Conservation (phyloP, 1,140 invertebrate genomes). For the Chrysopa pallens region DNA sequence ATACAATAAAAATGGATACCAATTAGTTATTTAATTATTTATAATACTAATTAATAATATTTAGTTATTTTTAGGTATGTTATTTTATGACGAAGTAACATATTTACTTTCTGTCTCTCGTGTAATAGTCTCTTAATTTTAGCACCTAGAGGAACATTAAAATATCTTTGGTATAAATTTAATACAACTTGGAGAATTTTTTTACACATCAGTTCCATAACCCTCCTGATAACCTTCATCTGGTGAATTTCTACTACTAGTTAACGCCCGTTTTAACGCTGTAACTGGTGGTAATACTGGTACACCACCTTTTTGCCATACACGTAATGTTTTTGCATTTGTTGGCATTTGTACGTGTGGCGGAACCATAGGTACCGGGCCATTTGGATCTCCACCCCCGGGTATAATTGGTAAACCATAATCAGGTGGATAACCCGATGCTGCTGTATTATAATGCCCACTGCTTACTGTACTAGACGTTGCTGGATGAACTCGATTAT, state of each 20-base stretch:
- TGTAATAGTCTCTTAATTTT: too few relatives aligned
- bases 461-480: conserved; percentile 33
- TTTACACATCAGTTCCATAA: conserved; percentile 76
- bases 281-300: conserved; percentile 67
- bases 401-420: conserved; percentile 54
- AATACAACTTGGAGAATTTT: neutral
- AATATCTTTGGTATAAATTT: too few relatives aligned
- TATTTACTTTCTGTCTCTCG: too few relatives aligned
- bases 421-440: conserved; percentile 47
- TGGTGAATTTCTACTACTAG: conserved; percentile 61
- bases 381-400: conserved; percentile 17
- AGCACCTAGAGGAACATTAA: too few relatives aligned
- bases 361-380: conserved; percentile 11
- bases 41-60: too few relatives aligned
- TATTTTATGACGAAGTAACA: too few relatives aligned
- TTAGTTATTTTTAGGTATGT: too few relatives aligned
- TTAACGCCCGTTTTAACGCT: conserved; percentile 56
- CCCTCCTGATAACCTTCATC: conserved; percentile 85
- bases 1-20: too few relatives aligned
- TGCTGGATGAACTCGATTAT: conserved; percentile 12
- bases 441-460: conserved; percentile 24
- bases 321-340: conserved; percentile 57
- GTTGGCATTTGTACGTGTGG: conserved; percentile 21
- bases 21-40: too few relatives aligned
- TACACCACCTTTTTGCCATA: conserved; percentile 66